These are phyloP conservation scores for Prietella phreatophila DNA, from an alignment of 2,113 vertebrate species.

Conservation along the genomic window DNA sequence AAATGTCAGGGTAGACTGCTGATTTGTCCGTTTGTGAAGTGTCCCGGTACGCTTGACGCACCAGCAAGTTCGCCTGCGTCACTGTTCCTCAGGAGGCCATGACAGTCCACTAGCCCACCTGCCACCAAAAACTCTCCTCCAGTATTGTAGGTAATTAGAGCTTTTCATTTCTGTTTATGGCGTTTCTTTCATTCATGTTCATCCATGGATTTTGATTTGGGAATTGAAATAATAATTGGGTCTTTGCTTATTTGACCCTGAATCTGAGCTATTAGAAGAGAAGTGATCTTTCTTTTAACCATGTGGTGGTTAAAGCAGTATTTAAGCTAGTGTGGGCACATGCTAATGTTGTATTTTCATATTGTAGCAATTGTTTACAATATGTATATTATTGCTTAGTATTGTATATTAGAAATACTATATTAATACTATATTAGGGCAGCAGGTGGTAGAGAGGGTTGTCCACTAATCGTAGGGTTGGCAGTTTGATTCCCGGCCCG, in stretches of 20 bases:
- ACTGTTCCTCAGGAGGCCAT: conserved; percentile 24
- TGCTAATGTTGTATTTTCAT: neutral
- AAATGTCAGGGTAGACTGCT: conserved; percentile 46
- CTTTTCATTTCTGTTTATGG: neutral
- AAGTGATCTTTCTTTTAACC: neutral
- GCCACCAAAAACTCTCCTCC: conserved; percentile 11
- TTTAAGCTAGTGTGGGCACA: neutral
- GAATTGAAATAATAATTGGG: neutral
- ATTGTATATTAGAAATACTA: neutral
- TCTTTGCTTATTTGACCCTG: neutral
- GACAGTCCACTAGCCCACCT: conserved; percentile 25
- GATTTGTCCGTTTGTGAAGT: conserved; percentile 38
- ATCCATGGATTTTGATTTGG: neutral
- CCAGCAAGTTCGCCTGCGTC: conserved; percentile 30
- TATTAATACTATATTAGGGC: no score
- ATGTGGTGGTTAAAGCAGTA: no score
- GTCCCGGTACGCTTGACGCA: conserved; percentile 40
- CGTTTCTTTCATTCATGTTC: neutral
- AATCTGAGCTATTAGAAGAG: neutral
- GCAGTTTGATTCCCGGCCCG: no score
- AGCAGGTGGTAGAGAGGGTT: no score
- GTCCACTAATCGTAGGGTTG: no score
- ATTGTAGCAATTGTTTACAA: neutral
- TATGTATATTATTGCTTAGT: neutral
- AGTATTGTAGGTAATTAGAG: neutral